Evolutionary conservation across 2,888 invertebrate species (phyloP), one percentile per base, ranked within the genome.

Genomic region (Acholoe squamosa): DNA sequence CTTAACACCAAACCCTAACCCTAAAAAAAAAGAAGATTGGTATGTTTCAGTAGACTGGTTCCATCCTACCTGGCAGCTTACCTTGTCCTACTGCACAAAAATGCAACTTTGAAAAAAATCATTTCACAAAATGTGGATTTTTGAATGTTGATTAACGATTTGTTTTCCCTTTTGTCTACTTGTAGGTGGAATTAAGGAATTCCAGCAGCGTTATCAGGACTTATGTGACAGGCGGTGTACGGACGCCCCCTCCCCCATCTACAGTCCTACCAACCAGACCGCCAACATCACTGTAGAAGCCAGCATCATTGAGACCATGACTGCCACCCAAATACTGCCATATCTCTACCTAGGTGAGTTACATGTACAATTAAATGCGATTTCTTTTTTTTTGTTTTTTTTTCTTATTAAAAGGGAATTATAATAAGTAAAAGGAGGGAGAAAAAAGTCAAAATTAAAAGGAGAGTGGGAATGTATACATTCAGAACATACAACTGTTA

Each of bases 301-400:
- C 96, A 93, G 94, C 56, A 90, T 92, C 90, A 96, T 96, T 93
- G 98, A 98, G 96, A 97, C 97, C 93, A 97, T 97, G 95, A 97
- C 97, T 28, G 97, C 98, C 92, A 97, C 98, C 91, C 97, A 97
- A 95, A 97, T 98, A 90, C 96, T 98, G 93, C 98, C 98, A 89
- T 98, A 97, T 96, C 96, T 98, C 93, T 97, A 97, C 96, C 97
- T 98, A 93, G 98, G 95, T 95, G 7, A 61, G 61, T 61, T 1
- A 61, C 19, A 7, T 61, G 61, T 3, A 61, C 19, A 61, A 61
- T 12, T 3, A 61, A 12, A 61, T 7, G 1, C 1, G 14, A n/a
- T n/a, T n/a, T n/a, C n/a, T n/a, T n/a, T n/a, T n/a, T n/a, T n/a
- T n/a, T n/a, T n/a, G n/a, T n/a, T n/a, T n/a, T n/a, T n/a, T n/a